Evolutionary conservation across 2,888 invertebrate species (phyloP).

Genomic region (Tortrix viridana): DNA sequence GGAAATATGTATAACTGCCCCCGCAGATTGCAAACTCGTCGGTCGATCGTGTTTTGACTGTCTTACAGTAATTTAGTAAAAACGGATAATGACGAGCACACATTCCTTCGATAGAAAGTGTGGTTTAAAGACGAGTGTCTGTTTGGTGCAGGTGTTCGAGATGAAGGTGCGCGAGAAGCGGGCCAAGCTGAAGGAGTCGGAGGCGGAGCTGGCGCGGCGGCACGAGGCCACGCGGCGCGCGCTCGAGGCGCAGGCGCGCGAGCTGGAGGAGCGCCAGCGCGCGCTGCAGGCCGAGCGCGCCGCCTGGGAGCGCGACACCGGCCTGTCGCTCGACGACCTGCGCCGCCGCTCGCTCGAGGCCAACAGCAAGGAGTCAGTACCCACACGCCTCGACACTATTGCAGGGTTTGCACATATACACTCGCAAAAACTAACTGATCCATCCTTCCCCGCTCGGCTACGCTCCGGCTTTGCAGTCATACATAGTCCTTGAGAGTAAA

Average conservation of each 20-base stretch:
- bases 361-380: slow-evolving; percentile 86
- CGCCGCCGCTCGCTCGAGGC: slow-evolving; percentile 94
- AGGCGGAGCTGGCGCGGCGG: slow-evolving; percentile 94
- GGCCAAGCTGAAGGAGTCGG: slow-evolving; percentile 97
- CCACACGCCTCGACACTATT: background rate
- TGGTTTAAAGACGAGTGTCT: too few relatives aligned
- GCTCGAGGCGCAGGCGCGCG: slow-evolving; percentile 95
- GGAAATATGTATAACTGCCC: too few relatives aligned
- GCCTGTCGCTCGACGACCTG: slow-evolving; percentile 94
- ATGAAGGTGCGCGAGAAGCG: slow-evolving; percentile 98
- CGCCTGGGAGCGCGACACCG: slow-evolving; percentile 95
- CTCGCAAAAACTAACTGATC: background rate
- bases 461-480: too few relatives aligned
- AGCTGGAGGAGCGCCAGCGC: slow-evolving; percentile 94
- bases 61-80: too few relatives aligned
- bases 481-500: too few relatives aligned
- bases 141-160: slow-evolving; percentile 93
- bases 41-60: background rate
- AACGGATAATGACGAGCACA: too few relatives aligned
- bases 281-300: slow-evolving; percentile 93
- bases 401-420: background rate
- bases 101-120: too few relatives aligned
- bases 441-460: too few relatives aligned
- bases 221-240: slow-evolving; percentile 91
- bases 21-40: too few relatives aligned